These are phyloP conservation scores for Archocentrus centrarchus DNA, from an alignment of 2,113 vertebrate genomes.

Conservation along the genomic window DNA sequence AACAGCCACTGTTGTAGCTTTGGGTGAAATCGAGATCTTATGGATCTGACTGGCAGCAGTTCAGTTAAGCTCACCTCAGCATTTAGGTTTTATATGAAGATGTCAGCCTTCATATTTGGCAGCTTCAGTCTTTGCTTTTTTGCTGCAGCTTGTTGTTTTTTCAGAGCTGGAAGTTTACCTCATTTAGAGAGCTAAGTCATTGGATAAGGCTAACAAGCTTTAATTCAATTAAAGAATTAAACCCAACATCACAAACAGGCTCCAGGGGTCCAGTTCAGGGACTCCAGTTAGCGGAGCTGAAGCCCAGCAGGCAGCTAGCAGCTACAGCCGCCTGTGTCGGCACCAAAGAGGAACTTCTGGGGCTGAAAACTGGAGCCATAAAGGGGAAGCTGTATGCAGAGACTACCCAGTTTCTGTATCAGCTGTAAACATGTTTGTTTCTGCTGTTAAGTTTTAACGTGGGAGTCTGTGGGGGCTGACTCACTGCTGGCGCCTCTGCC, in stretches of 20 bases:
- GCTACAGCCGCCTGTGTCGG: neutral
- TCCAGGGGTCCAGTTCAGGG: neutral
- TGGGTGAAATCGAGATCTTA: neutral
- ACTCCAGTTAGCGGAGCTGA: neutral
- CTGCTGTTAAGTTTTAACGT: neutral
- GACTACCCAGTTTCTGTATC: neutral
- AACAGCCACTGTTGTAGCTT: neutral
- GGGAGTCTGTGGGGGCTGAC: neutral
- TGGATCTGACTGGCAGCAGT: neutral
- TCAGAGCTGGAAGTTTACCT: neutral
- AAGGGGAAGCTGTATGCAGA: neutral
- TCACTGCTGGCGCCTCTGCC: neutral
- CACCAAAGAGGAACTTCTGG: neutral
- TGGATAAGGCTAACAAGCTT: neutral
- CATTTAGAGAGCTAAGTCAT: neutral
- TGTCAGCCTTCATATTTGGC: too few relatives aligned
- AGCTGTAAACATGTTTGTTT: neutral
- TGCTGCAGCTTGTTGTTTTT: neutral
- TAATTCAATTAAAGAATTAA: neutral
- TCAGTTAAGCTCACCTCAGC: too few relatives aligned
- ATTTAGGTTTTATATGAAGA: too few relatives aligned
- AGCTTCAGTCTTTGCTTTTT: neutral
- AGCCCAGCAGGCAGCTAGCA: neutral
- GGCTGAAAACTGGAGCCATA: neutral
- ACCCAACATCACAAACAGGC: neutral